phyloP scores from a whole-genome alignment of 2,113 vertebrate genomes.

The Nycticorax nycticorax region DNA sequence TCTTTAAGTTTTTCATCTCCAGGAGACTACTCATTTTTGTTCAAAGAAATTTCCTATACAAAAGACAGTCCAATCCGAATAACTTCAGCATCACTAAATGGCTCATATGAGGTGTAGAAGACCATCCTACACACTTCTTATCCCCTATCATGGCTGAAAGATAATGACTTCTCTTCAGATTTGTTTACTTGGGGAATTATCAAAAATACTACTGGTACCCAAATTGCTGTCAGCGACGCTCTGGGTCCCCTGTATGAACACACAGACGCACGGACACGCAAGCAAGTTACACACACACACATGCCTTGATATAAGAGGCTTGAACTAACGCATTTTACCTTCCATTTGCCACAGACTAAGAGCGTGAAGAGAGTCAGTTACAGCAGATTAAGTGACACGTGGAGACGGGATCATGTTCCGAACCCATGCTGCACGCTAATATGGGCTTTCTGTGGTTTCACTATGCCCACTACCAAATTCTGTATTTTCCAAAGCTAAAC shows the following conservation, averaged over 20 bases:
- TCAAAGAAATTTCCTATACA: not conserved
- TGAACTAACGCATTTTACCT: not conserved
- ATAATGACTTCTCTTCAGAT: not conserved
- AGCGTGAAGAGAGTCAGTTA: not conserved
- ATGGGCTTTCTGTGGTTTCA: not conserved
- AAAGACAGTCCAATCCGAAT: fast-evolving
- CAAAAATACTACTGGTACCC: not conserved
- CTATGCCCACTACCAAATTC: not conserved
- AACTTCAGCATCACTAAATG: not conserved
- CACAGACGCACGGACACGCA: not conserved
- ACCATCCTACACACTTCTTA: not conserved
- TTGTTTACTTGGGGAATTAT: not conserved
- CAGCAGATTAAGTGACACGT: not conserved
- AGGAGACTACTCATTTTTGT: not conserved
- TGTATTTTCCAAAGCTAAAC: not conserved
- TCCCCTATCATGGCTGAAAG: not conserved
- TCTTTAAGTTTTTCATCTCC: not conserved
- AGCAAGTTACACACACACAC: not conserved
- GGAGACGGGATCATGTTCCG: not conserved
- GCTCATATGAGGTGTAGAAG: not conserved
- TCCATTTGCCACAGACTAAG: not conserved
- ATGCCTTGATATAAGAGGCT: not conserved
- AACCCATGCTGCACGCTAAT: not conserved
- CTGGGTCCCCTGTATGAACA: not conserved
- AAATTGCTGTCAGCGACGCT: not conserved